phyloP scores from a whole-genome alignment of 2,113 vertebrate species.

The Naja naja region DNA sequence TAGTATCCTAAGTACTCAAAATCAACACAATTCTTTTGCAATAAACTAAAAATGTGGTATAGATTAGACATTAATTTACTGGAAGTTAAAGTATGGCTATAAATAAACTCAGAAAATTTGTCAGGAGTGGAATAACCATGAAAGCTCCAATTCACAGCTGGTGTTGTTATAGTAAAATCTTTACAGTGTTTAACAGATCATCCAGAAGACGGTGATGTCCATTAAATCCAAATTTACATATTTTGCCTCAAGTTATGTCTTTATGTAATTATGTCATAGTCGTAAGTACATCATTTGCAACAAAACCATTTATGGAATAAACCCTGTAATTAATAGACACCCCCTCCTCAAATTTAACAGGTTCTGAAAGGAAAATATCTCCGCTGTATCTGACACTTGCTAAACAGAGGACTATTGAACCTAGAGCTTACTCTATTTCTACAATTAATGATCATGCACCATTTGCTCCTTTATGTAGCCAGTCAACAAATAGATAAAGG shows the following conservation, averaged over 20 bases:
- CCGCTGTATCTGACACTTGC: not conserved
- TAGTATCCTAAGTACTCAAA: not conserved
- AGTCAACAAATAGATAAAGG: not conserved
- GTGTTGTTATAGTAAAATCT: not conserved
- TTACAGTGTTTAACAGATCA: not conserved
- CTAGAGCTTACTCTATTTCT: not conserved
- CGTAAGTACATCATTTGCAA: not conserved
- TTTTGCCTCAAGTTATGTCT: not conserved
- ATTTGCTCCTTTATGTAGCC: not conserved
- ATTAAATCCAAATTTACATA: not conserved
- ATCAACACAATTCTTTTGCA: not conserved
- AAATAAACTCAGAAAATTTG: not conserved
- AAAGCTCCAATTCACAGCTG: not conserved
- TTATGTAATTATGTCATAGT: not conserved
- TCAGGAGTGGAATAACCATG: not conserved
- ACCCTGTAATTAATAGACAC: not conserved
- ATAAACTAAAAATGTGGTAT: not conserved
- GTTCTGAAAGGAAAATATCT: not conserved
- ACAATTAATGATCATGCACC: not conserved
- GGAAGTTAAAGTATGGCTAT: not conserved
- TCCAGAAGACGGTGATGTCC: not conserved
- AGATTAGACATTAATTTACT: not conserved
- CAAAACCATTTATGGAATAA: not conserved
- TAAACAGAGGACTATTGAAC: not conserved
- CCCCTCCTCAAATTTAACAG: not conserved